Evolutionary conservation across 2,113 vertebrate genomes (phyloP), one percentile per base, ranked within the genome.

Genomic region (Canis aureus): DNA sequence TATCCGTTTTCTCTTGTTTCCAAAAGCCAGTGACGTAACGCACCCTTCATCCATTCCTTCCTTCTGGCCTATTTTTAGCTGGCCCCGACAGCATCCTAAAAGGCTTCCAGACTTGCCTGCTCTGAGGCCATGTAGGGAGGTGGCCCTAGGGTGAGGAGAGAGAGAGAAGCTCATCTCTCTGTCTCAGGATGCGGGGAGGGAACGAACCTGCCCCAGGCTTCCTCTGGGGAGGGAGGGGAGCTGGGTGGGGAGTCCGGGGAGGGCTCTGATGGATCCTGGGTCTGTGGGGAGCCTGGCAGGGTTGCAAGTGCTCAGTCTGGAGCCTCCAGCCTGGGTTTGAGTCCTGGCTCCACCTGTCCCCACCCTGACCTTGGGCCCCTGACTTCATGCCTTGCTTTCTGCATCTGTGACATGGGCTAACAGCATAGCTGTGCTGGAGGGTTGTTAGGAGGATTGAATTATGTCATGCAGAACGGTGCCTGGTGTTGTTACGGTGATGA

Each of bases 61-160:
- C 95, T 91, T 94, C 93, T 71, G 96, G 94, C 97, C 97, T 98
- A 98, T 98, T 98, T 98, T 98, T 98, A 98, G 97, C 88, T 12
- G 43, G 96, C 78, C 96, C 93, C 5, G 2, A 59, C 92, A 91
- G 82, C 88, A 89, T 92, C 94, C 94, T 85, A 87, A 93, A 93
- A 94, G 92, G 80, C 89, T 80, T 92, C 86, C 96, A 98, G 97
- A 89, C 89, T 27, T 82, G 95, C 20, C 43, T 51, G 89, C 79
- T 97, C 82, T 4, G 57, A 84, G 59, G 90, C 94, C 85, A 53
- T 84, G 97, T 91, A 85, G 96, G 96, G 93, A 95, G 95, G 82
- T 5, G 2, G 78, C 60, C 2, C 13, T 0, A 11, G 79, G 57
- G 19, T n/a, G 43, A 82, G 60, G 62, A 43, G 25, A 60, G 55